Conservation (phyloP, 2,888 invertebrate species). For the Callyntrura guangdongensis region DNA sequence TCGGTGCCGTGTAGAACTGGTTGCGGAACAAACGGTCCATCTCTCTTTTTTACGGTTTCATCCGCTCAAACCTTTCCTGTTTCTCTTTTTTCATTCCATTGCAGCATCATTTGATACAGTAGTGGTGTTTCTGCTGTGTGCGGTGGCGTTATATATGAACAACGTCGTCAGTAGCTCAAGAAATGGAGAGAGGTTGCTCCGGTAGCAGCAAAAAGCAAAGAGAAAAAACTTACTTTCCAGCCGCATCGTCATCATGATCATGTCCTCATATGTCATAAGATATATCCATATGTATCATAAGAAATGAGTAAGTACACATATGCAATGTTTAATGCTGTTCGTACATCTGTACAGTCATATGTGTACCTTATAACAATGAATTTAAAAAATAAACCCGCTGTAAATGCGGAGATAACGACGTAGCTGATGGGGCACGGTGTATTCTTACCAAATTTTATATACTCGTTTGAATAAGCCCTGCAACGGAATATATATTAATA, state of each 20-base stretch:
- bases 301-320: conserved; percentile 52
- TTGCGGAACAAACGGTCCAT: conserved; percentile 54
- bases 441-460: too few relatives aligned
- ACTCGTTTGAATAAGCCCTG: too few relatives aligned
- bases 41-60: conserved; percentile 42
- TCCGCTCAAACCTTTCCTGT: conserved; percentile 39
- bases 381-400: conserved; percentile 30
- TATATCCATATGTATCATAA: conserved; percentile 24
- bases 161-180: background rate
- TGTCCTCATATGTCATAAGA: conserved; percentile 59
- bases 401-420: background rate
- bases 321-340: background rate
- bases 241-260: conserved; percentile 58
- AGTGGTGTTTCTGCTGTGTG: conserved; percentile 38
- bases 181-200: background rate
- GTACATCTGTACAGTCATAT: conserved; percentile 26
- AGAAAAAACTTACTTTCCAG: conserved; percentile 53
- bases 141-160: conserved; percentile 23
- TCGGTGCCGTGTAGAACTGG: conserved; percentile 15
- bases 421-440: too few relatives aligned
- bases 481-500: too few relatives aligned
- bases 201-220: conserved; percentile 11
- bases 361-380: conserved; percentile 42
- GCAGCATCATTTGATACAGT: conserved; percentile 27
- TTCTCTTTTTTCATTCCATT: conserved; percentile 67